phyloP scores from a whole-genome alignment of 1,140 invertebrate genomes.

The silkworm (Bombyx mori) region ASM3026992v2 NC_085127.1:2890501-2891000 shows the following conservation, averaged over 20 bases:
- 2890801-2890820: conserved; percentile 1
- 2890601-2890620: too few relatives aligned
- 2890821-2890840: conserved; percentile 9
- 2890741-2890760: conserved; percentile 80
- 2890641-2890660: too few relatives aligned
- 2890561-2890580: too few relatives aligned
- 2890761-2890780: conserved; percentile 74
- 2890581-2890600: too few relatives aligned
- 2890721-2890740: conserved; percentile 77
- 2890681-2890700: too few relatives aligned
- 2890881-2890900: background rate
- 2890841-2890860: conserved; percentile 6
- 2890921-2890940: background rate
- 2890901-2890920: background rate
- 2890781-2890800: conserved; percentile 23
- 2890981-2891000: background rate
- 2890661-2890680: too few relatives aligned
- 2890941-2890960: background rate
- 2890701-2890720: background rate
- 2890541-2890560: too few relatives aligned
- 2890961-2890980: too few relatives aligned
- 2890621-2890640: too few relatives aligned
- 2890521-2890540: too few relatives aligned
- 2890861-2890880: conserved; percentile 12
- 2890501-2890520: too few relatives aligned